Base-by-base conservation (phyloP, 2,113 vertebrate species). In the Lepisosteus oculatus region DNA sequence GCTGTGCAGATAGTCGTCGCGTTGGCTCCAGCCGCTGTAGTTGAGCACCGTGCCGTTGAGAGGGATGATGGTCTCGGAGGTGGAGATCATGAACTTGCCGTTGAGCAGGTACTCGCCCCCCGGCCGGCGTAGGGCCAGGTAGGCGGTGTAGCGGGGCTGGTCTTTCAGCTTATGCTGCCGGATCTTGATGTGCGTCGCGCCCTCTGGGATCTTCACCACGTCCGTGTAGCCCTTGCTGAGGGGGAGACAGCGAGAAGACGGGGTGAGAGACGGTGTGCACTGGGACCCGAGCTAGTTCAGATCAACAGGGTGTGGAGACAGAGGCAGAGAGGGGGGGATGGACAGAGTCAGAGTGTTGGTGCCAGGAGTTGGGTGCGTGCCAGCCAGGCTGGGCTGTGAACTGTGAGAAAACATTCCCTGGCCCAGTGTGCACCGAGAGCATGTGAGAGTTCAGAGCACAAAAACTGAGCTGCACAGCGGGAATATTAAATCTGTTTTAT, bases 51-150 rank as follows among this genome's bases (percentile, higher is more conserved):
- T 95, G 43, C 97, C 95, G 0, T 95, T 98, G 88, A 97, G 86
- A 4, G 95, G 93, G 51, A 99, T 90, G 86, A 99, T 92, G 0
- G 93, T 97, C 82, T 99, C 96, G 0, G 96, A 97, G 56, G 97
- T 99, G 83, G 97, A 98, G 89, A 99, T 99, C 95, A 98, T 97
- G 55, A 98, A 99, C 72, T 97, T 98, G 1, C 97, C 97, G 0
- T 99, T 99, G 15, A 98, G 88, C 71, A 99, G 93, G 86, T 99
- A 99, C 65, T 98, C 95, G 55, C 93, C 90, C 0, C 77, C 92
- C 68, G 95, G 94, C 75, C 92, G 93, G 41, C 95, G 95, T 41
- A 98, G 83, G 8, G 97, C 95, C 72, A 99, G 87, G 87, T 99
- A 99, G 74, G 97, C 97, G 0, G 93, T 95, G 88, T 95, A 96